Percentiles rank a stretch among this genome's conserved stretches.
Evolutionary conservation across 2,113 vertebrate species (phyloP).

Genomic region (Ctenomys sociabilis): DNA sequence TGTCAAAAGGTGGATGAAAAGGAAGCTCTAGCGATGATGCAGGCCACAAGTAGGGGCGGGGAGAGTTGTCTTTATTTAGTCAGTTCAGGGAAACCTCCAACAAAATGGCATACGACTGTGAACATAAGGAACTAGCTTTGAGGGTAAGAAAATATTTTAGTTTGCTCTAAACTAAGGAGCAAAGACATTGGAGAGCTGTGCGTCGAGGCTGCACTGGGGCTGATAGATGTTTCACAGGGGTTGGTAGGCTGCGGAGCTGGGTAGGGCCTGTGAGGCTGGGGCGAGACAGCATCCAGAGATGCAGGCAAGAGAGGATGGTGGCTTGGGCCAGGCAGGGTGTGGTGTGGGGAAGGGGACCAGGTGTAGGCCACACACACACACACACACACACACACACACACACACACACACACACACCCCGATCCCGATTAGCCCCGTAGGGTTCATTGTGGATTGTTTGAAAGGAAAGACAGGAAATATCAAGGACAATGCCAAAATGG

Average conservation of each 20-base stretch:
- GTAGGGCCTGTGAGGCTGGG: not conserved
- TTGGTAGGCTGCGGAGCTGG: too few relatives aligned
- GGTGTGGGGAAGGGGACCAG: not conserved
- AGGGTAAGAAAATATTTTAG: not conserved
- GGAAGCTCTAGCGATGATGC: rapidly evolving
- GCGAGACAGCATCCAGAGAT: not conserved
- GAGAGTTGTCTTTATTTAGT: not conserved
- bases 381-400: not conserved
- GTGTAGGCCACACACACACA: too few relatives aligned
- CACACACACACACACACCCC: too few relatives aligned
- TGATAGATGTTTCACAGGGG: not conserved
- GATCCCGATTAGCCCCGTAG: too few relatives aligned
- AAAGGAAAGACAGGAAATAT: not conserved
- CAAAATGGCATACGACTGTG: too few relatives aligned
- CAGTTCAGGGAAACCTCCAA: not conserved
- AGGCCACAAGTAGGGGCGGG: rapidly evolving
- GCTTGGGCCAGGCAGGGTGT: not conserved
- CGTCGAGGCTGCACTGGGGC: not conserved
- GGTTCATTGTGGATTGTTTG: too few relatives aligned
- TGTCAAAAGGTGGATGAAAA: not conserved
- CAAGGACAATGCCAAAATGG: not conserved
- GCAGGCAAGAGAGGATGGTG: not conserved
- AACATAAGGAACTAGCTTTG: not conserved
- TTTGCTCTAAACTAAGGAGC: not conserved
- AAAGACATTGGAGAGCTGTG: not conserved